These are phyloP conservation scores for Antitype chi DNA, from an alignment of 2,888 invertebrate species.

Conservation along the genomic window DNA sequence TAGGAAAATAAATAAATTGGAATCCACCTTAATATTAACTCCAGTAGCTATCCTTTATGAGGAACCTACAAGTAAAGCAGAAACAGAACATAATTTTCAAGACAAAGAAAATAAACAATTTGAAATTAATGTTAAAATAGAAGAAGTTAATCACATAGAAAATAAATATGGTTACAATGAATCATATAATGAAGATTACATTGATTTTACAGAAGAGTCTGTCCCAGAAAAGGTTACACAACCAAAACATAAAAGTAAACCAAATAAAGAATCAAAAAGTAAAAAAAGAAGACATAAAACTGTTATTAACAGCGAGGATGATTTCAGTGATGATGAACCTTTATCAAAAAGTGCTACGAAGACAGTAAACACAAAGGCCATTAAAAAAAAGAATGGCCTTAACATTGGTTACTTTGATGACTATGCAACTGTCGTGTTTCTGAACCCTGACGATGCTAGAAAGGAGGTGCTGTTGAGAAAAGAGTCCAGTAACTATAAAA, in stretches of 20 bases:
- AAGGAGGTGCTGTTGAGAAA: slow-evolving; percentile 72
- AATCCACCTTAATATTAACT: slow-evolving; percentile 53
- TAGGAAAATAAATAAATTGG: slow-evolving; percentile 63
- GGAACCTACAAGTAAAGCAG: slow-evolving; percentile 10
- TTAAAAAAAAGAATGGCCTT: slow-evolving; percentile 45
- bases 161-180: slow-evolving; percentile 32
- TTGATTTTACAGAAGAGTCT: slow-evolving; percentile 38
- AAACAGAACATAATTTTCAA: slow-evolving; percentile 15
- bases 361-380: not conserved
- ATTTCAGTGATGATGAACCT: slow-evolving; percentile 71
- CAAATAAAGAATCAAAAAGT: slow-evolving; percentile 32
- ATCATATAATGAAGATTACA: slow-evolving; percentile 25
- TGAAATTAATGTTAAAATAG: slow-evolving; percentile 48
- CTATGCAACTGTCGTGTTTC: slow-evolving; percentile 68
- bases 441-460: slow-evolving; percentile 72
- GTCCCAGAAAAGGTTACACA: not conserved
- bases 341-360: slow-evolving; percentile 58
- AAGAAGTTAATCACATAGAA: slow-evolving; percentile 32
- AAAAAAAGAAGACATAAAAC: slow-evolving; percentile 52
- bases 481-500: slow-evolving; percentile 73
- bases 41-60: slow-evolving; percentile 17
- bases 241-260: slow-evolving; percentile 39
- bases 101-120: slow-evolving; percentile 35
- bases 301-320: slow-evolving; percentile 39
- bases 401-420: slow-evolving; percentile 68